Evolutionary conservation across 1,140 invertebrate species (phyloP), one percentile per base, ranked within the genome.

Genomic region (Drosophila mauritiana): DNA sequence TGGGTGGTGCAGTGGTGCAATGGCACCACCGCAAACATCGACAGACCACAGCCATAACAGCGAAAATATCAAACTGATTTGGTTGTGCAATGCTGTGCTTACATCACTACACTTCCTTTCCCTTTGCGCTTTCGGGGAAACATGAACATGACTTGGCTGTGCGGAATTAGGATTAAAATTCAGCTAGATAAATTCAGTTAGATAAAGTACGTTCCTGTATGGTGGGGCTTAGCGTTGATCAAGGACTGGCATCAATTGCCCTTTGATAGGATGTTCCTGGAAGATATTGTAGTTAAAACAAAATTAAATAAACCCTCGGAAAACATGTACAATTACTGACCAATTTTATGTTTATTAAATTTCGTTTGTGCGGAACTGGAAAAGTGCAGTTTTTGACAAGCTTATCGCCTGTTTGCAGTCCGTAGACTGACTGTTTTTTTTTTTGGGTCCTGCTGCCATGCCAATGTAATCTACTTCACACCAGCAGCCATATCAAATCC

Each of bases 381-480:
- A 31, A 49, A 74, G 20, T 69, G 43, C 56, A 52, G 27, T 54
- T 77, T 58, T 55, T 27, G n/a, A 76, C 56, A 55, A 48, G 75
- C 83, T 86, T 86, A 86, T 86, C 83, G 70, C 40, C 10, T 48
- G 37, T 63, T 78, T 51, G 79, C 79, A 81, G 79, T 68, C 54
- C 54, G 39, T 49, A 59, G 45, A 27, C 17, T 39, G 73, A 64
- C 46, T 84, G 55, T 27, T 58, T 27, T 54, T 61, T 65, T 73
- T 56, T 39, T 12, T 0, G 12, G 53, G 57, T 43, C 42, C 51
- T 52, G 61, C 42, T 56, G 42, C 51, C 67, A 56, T 70, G 62
- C 54, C 68, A 59, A 76, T 73, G 49, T 86, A 86, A 86, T 86
- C 83, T 86, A 79, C 79, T 73, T 76, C 63, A 39, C 70, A 88